Conservation (phyloP, 2,797 vertebrate genomes). For the Rhinoraja longicauda region DNA sequence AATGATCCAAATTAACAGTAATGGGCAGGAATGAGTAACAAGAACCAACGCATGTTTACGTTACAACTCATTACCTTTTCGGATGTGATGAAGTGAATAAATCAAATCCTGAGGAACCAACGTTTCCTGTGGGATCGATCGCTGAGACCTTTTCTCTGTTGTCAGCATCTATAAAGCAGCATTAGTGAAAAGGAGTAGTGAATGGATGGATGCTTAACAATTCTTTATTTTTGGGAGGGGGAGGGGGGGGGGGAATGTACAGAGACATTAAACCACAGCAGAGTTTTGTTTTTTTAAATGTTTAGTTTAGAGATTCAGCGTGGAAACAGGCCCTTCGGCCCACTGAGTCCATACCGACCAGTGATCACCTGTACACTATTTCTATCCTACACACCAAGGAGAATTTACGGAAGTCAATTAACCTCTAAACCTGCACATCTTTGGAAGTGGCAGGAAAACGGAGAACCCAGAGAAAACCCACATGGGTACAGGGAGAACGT, state of each 20-base stretch:
- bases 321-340: too few species aligned
- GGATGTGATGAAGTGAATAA: not conserved
- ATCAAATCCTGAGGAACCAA: not conserved
- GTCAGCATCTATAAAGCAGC: not conserved
- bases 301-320: too few species aligned
- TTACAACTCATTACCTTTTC: conserved; percentile 12
- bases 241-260: not conserved
- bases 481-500: too few species aligned
- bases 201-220: not conserved
- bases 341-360: too few species aligned
- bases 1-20: not conserved
- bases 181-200: not conserved
- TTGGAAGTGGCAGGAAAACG: too few species aligned
- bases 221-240: not conserved
- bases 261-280: not conserved
- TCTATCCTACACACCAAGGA: too few species aligned
- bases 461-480: too few species aligned
- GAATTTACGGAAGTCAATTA: too few species aligned
- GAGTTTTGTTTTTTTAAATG: not conserved
- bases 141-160: not conserved
- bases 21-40: not conserved
- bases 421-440: too few species aligned
- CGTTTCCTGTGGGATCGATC: not conserved
- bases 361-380: too few species aligned
- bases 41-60: not conserved